Base-by-base conservation (phyloP, 53 echinoderm and acorn worm genomes). In the Hippasteria phrygiana region DNA sequence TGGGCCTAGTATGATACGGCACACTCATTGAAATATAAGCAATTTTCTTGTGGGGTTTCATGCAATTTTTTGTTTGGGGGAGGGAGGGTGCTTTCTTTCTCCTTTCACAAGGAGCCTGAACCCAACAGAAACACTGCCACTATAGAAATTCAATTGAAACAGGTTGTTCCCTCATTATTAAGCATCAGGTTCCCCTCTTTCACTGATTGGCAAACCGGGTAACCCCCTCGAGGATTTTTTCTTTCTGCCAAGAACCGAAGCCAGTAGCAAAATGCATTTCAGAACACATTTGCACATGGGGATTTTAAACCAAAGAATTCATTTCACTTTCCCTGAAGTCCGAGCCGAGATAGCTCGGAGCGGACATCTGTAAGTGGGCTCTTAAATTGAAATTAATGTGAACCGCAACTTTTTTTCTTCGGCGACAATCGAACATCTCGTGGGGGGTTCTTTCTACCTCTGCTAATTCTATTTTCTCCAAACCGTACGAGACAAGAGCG, bases 321-420 rank as follows among this genome's bases (percentile, higher is more conserved):
- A 3, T 6, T 43, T 27, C 45, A 26, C 8, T 62, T 28, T 16
- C 29, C 27, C 9, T 8, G 8, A 14, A 45, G 66, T 45, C 65
- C 46, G 29, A 10, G 16, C 33, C 26, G 16, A 43, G 28, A 82
- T 66, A 34, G 65, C 82, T 66, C 45, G 10, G 14, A 66, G 82
- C 82, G 28, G 53, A 75, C 82, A 66, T 43, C 66, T 65, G 66
- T 66, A 82, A 82, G 82, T 64, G 81, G 40, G 63, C 64, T 66
- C 65, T 65, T 66, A 82, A 82, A 82, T 82, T 82, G 82, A 82
- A 82, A 82, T 82, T 64, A 82, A 65, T 62, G 45, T 82, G 48
- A 82, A 64, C 56, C 59, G 33, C 78, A 11, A 67, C 1, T 36
- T 36, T 35, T 67, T 67, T 36, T 67, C 36, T 10, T 5, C 73